These are phyloP conservation scores for Chironex yamaguchii DNA, from an alignment of 30 jellyfish, hydroid and myxozoan species.

Conservation along the genomic window DNA sequence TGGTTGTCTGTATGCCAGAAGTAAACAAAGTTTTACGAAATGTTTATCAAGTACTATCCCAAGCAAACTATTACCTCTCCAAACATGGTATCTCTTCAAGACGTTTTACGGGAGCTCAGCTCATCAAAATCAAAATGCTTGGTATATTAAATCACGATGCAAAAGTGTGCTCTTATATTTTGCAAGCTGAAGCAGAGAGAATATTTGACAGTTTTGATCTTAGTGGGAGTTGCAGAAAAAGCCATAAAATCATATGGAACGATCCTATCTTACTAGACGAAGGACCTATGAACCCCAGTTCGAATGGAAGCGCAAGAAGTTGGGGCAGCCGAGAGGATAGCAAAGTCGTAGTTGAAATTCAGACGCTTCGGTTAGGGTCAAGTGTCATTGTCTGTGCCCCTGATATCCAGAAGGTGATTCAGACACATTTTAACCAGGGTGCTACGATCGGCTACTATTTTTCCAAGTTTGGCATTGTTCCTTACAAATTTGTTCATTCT, in stretches of 20 bases:
- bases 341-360: conserved; percentile 73
- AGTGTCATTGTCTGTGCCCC: conserved; percentile 95
- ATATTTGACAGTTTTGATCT: conserved; percentile 97
- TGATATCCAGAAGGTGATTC: conserved; percentile 96
- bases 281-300: conserved; percentile 46
- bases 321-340: conserved; percentile 16
- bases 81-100: conserved; percentile 96
- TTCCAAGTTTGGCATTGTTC: conserved; percentile 95
- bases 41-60: conserved; percentile 96
- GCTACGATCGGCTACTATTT: conserved; percentile 97
- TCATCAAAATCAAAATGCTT: conserved; percentile 91
- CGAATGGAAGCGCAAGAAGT: conserved; percentile 48
- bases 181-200: conserved; percentile 94
- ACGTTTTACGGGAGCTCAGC: conserved; percentile 97
- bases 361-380: conserved; percentile 59
- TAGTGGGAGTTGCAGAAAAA: conserved; percentile 88
- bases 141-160: conserved; percentile 97
- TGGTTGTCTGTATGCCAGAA: conserved; percentile 98
- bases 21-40: conserved; percentile 91
- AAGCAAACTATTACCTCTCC: conserved; percentile 95
- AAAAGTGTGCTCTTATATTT: conserved; percentile 93
- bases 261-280: conserved; percentile 98
- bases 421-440: conserved; percentile 94
- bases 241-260: conserved; percentile 86
- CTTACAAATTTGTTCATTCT: conserved; percentile 93